Conservation (phyloP, 1,140 invertebrate species). For the Lanistes nyassanus region DNA sequence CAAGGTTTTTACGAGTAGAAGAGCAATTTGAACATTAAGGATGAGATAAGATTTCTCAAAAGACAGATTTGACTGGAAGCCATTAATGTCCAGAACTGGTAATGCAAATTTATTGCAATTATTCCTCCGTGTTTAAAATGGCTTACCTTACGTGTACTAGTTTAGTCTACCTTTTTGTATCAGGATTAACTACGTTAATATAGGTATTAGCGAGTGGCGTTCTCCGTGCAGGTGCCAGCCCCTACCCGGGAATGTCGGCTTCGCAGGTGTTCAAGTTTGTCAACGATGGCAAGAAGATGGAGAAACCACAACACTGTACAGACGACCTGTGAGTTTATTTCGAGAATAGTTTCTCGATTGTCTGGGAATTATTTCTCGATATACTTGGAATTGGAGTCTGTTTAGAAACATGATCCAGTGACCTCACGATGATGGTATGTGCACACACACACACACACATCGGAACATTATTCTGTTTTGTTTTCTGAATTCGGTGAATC, state of each 20-base stretch:
- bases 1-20: too few species aligned
- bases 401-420: too few species aligned
- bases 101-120: not conserved
- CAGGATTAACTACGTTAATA: not conserved
- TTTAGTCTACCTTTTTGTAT: not conserved
- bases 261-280: constrained; percentile 46
- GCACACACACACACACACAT: too few species aligned
- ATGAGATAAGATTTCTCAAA: too few species aligned
- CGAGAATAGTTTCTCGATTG: too few species aligned
- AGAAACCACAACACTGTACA: constrained; percentile 47
- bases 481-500: too few species aligned
- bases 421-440: too few species aligned
- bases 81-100: not conserved
- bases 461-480: too few species aligned
- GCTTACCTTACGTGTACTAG: not conserved
- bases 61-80: not conserved
- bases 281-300: constrained; percentile 42
- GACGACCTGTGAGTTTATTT: constrained; percentile 43
- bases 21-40: too few species aligned
- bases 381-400: too few species aligned
- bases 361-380: too few species aligned
- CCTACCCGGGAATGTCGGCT: constrained; percentile 45
- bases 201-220: not conserved
- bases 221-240: constrained; percentile 44
- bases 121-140: not conserved